Percentiles rank a stretch among this genome's conserved stretches.
Conservation (phyloP, 2,888 invertebrate species). For the Cerceris ruficornis region DNA sequence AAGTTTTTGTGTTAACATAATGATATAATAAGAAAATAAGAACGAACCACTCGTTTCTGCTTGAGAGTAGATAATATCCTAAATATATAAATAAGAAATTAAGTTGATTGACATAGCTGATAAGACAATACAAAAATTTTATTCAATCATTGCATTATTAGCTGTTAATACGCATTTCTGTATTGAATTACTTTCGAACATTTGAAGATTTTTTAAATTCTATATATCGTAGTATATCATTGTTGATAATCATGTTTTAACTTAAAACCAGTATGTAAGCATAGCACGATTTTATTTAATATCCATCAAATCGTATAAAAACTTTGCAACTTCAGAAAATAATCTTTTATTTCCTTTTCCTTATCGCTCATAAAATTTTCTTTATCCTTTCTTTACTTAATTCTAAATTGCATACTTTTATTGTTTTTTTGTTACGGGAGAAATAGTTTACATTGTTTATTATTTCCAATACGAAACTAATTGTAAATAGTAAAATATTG, state of each 20-base stretch:
- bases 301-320: slow-evolving; percentile 18
- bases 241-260: slow-evolving; percentile 13
- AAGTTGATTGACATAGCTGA: not conserved
- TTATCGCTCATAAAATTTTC: not conserved
- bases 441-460: slow-evolving; percentile 15
- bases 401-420: not conserved
- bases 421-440: not conserved
- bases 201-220: slow-evolving; percentile 12
- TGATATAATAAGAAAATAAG: too few relatives aligned
- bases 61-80: too few relatives aligned
- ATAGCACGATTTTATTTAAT: slow-evolving; percentile 16
- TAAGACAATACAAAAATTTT: slow-evolving; percentile 54
- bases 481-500: slow-evolving; percentile 13
- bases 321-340: not conserved
- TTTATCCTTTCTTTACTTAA: not conserved
- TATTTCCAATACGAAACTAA: slow-evolving; percentile 8
- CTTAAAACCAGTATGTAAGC: slow-evolving; percentile 13
- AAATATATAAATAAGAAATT: slow-evolving; percentile 5
- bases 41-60: too few relatives aligned
- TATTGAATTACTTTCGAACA: slow-evolving; percentile 9
- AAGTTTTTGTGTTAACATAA: too few relatives aligned
- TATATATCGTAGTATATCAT: slow-evolving; percentile 8
- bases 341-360: slow-evolving; percentile 9
- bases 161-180: slow-evolving; percentile 9
- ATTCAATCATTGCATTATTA: slow-evolving; percentile 41